Evolutionary conservation across 2,888 invertebrate species (phyloP).

Genomic region (Volucella zonaria): DNA sequence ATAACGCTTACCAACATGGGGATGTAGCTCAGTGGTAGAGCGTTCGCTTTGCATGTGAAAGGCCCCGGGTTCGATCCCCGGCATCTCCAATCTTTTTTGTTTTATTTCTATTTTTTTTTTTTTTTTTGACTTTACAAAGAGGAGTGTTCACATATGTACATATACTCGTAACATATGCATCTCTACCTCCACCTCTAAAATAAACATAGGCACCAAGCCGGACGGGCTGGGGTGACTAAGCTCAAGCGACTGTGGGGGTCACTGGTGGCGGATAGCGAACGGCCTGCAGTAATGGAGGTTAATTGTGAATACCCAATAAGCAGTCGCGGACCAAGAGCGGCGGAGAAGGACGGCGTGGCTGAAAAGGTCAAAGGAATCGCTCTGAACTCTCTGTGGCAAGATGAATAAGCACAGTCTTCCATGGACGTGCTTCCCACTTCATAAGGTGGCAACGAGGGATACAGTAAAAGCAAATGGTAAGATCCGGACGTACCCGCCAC

Average conservation of each 20-base stretch:
- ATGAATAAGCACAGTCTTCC: slow-evolving; percentile 1
- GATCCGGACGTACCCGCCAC: not conserved
- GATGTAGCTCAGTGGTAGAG: slow-evolving; percentile 80
- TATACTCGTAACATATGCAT: too few species aligned
- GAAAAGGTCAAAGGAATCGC: not conserved
- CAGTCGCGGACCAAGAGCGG: slow-evolving; percentile 19
- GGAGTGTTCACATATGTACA: too few species aligned
- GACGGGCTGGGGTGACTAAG: not conserved
- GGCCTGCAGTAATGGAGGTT: not conserved
- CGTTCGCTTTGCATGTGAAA: slow-evolving; percentile 80
- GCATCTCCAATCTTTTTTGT: slow-evolving; percentile 76
- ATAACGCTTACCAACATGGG: slow-evolving; percentile 57
- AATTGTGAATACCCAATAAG: not conserved
- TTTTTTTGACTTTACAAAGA: too few species aligned
- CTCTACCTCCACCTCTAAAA: too few species aligned
- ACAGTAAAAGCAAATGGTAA: not conserved
- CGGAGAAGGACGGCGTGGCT: slow-evolving; percentile 1
- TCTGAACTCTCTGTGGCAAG: slow-evolving; percentile 1
- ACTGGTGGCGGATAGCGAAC: slow-evolving; percentile 15
- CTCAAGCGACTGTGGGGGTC: not conserved
- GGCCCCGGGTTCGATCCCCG: slow-evolving; percentile 80
- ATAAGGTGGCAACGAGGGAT: not conserved
- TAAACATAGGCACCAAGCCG: not conserved
- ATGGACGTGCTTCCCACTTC: slow-evolving; percentile 6
- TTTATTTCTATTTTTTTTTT: too few species aligned